Evolutionary conservation across 1,140 invertebrate genomes (phyloP).

Genomic region (Drosophila erecta): DNA sequence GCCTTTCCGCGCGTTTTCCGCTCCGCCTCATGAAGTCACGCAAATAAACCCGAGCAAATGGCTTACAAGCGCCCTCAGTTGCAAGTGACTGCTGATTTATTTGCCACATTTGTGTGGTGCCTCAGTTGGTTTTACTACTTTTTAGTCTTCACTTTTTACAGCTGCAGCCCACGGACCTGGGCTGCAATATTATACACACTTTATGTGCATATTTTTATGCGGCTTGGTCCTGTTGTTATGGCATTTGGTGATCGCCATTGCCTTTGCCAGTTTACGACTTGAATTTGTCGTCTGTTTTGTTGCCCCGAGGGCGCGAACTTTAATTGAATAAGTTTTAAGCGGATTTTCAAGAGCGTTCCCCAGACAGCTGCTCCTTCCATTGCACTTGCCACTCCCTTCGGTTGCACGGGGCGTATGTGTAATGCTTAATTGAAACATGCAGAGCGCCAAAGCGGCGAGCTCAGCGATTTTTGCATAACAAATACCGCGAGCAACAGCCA

Average conservation of each 20-base stretch:
- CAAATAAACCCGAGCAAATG: conserved; percentile 56
- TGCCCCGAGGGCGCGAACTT: conserved; percentile 56
- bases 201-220: conserved; percentile 80
- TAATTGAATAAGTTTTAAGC: conserved; percentile 84
- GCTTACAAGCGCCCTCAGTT: conserved; percentile 32
- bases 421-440: conserved; percentile 73
- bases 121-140: conserved; percentile 37
- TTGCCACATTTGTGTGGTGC: conserved; percentile 54
- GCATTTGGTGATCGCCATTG: conserved; percentile 66
- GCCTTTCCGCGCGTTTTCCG: conserved; percentile 4
- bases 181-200: conserved; percentile 69
- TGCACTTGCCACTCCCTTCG: background rate
- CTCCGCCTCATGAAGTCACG: conserved; percentile 22
- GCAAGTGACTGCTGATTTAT: conserved; percentile 54
- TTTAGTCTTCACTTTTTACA: conserved; percentile 19
- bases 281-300: conserved; percentile 65
- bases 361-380: conserved; percentile 7
- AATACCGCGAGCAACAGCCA: conserved; percentile 27
- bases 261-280: conserved; percentile 70
- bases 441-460: conserved; percentile 48
- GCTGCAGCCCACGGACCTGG: conserved; percentile 15
- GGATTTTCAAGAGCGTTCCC: conserved; percentile 57
- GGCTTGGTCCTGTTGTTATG: conserved; percentile 49
- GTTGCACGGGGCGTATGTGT: conserved; percentile 63
- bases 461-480: conserved; percentile 76